These are phyloP conservation scores for Latheticus oryzae DNA, from an alignment of 2,888 invertebrate species.

Conservation along the genomic window DNA sequence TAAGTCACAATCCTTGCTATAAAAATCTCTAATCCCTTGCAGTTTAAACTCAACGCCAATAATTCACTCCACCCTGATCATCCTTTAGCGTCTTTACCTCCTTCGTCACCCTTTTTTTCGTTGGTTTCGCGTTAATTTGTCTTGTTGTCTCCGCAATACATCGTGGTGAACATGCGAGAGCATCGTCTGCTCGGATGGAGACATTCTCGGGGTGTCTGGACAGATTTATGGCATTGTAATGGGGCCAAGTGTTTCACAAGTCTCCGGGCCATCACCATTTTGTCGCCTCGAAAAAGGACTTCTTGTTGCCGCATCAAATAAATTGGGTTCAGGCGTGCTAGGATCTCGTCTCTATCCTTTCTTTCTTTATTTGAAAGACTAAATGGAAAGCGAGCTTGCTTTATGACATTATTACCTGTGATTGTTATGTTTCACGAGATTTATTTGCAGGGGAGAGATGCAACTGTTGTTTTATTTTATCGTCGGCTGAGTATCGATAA, in stretches of 20 bases:
- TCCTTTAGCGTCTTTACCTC: too few relatives aligned
- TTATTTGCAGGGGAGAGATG: constrained; percentile 50
- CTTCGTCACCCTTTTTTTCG: too few relatives aligned
- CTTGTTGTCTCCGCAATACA: constrained; percentile 59
- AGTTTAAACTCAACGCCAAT: too few relatives aligned
- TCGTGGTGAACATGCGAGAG: constrained; percentile 59
- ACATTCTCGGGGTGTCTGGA: constrained; percentile 58
- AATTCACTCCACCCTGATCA: too few relatives aligned
- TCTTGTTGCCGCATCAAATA: constrained; percentile 65
- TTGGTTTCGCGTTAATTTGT: constrained; percentile 57
- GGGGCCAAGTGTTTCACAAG: constrained; percentile 74
- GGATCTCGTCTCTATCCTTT: constrained; percentile 47
- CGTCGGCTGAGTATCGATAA: constrained; percentile 7
- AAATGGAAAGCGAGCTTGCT: constrained; percentile 61
- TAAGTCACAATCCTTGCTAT: too few relatives aligned
- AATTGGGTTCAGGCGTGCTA: constrained; percentile 62
- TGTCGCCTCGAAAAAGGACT: constrained; percentile 67
- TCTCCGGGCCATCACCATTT: constrained; percentile 72
- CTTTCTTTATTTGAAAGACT: constrained; percentile 55
- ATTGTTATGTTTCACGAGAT: constrained; percentile 64
- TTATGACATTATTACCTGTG: constrained; percentile 66
- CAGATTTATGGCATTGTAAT: constrained; percentile 73
- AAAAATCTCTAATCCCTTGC: too few relatives aligned
- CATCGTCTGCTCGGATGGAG: constrained; percentile 53
- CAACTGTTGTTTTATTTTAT: constrained; percentile 37